Conservation (phyloP, 2,888 invertebrate species). For the Acrobasis suavella region DNA sequence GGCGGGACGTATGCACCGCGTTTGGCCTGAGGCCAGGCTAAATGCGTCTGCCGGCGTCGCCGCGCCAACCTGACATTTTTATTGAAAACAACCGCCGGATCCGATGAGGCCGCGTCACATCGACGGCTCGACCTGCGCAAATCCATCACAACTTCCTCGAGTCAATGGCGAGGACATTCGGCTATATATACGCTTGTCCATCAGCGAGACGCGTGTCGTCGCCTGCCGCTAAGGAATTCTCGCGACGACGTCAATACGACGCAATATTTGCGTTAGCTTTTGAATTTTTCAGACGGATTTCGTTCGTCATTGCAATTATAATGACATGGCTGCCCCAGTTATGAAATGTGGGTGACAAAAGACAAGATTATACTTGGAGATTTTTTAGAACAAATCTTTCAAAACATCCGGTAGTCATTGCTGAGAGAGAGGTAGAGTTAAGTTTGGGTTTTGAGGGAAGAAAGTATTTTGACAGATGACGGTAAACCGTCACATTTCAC, state of each 20-base stretch:
- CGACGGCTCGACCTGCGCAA: conserved; percentile 65
- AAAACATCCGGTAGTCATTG: background rate
- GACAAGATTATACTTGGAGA: conserved; percentile 10
- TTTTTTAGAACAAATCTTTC: background rate
- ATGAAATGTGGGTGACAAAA: conserved; percentile 12
- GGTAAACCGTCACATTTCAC: too few species aligned
- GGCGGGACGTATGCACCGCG: conserved; percentile 68
- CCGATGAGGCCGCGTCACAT: conserved; percentile 63
- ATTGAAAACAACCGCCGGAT: conserved; percentile 76
- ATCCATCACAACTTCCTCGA: conserved; percentile 72
- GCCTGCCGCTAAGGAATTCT: conserved; percentile 45
- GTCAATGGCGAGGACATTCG: conserved; percentile 79
- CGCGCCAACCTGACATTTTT: conserved; percentile 79
- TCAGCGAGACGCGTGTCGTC: conserved; percentile 47
- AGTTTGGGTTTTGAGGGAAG: too few species aligned
- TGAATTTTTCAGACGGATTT: conserved; percentile 11
- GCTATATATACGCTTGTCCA: conserved; percentile 69
- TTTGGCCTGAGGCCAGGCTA: conserved; percentile 75
- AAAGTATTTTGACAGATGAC: too few species aligned
- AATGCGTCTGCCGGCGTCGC: conserved; percentile 66
- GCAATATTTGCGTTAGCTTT: conserved; percentile 29
- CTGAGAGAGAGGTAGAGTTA: too few species aligned
- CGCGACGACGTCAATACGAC: conserved; percentile 48
- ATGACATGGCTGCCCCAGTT: conserved; percentile 9
- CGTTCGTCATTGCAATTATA: conserved; percentile 15